Conservation (phyloP, 2,113 vertebrate genomes). For the Scomber colias region DNA sequence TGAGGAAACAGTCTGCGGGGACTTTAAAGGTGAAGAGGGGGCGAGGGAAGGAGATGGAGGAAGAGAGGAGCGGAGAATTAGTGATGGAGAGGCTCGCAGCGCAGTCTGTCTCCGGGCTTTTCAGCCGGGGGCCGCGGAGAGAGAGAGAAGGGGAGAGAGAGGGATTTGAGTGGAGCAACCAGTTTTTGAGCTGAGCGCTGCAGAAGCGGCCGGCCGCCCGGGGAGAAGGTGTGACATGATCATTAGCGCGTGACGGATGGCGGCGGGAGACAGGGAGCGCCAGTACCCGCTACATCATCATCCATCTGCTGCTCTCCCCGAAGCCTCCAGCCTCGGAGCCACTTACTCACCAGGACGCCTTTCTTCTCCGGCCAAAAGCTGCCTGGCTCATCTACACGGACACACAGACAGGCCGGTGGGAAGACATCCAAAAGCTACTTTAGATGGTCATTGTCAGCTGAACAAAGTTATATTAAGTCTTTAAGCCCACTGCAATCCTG, state of each 20-base stretch:
- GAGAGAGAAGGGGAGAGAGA: neutral
- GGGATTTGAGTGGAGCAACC: constrained; percentile 69
- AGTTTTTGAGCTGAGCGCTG: constrained; percentile 80
- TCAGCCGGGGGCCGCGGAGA: constrained; percentile 60
- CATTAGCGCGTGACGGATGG: constrained; percentile 84
- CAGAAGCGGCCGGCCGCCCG: constrained; percentile 74
- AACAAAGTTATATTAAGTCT: constrained; percentile 53
- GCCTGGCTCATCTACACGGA: constrained; percentile 70
- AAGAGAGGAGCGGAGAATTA: constrained; percentile 56
- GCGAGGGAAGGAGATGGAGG: constrained; percentile 54
- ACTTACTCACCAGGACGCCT: constrained; percentile 79
- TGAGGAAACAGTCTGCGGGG: constrained; percentile 61
- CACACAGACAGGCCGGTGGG: constrained; percentile 62
- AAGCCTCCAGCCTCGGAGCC: constrained; percentile 73
- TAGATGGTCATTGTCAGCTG: constrained; percentile 62
- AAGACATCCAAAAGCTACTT: constrained; percentile 64
- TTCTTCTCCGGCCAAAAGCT: constrained; percentile 75
- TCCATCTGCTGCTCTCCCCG: constrained; percentile 80
- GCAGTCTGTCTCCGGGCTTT: constrained; percentile 61
- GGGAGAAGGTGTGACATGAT: constrained; percentile 84
- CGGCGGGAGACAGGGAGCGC: constrained; percentile 76
- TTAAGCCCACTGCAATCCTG: constrained; percentile 36
- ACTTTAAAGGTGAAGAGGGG: constrained; percentile 71
- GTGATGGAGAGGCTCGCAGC: constrained; percentile 61
- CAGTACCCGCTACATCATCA: constrained; percentile 79